Base-by-base conservation (phyloP, 2,113 vertebrate genomes). In the Coryphaenoides rupestris region DNA sequence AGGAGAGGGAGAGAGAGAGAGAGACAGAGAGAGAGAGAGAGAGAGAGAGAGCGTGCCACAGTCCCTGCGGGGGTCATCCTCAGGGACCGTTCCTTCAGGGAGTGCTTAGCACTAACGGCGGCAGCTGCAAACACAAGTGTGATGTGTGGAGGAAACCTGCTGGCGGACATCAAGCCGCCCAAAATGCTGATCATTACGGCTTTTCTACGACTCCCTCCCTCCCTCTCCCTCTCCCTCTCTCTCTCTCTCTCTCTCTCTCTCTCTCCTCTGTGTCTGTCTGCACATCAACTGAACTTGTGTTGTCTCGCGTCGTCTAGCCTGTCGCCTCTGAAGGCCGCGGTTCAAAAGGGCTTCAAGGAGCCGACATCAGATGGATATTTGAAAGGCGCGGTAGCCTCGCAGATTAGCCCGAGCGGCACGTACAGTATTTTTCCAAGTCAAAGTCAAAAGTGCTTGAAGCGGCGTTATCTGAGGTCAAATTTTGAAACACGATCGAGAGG, bases 61-160 rank as follows among this genome's bases (percentile, higher is more conserved):
- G 73, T 74, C 74, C 61, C 79, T 79, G 78, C 63, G 58, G 75
- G 64, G 84, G 66, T 66, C 75, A 70, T 14, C n/a, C n/a, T n/a
- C n/a, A n/a, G n/a, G n/a, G n/a, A n/a, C n/a, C n/a, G n/a, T 66
- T 71, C 80, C 61, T 73, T 75, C 63, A 62, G 73, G 81, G 63
- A 3, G 12, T 59, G 59, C 68, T 79, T 76, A 82, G 82, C 70
- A 70, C 79, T 83, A 66, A 79, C 72, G 72, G 70, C 59, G 81
- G 74, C 87, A 86, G 86, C 84, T 88, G 85, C 85, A 72, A 58
- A 71, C 83, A 84, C 83, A 87, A 86, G 80, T 84, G 85, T 81
- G 75, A 78, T 73, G 80, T 66, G 78, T 73, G 60, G 72, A 64
- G n/a, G 68, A 76, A 84, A 86, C 75, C 83, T 88, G 83, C 77